Base-by-base conservation (phyloP, 2,888 invertebrate species). In the Linnaemya tessellans region DNA sequence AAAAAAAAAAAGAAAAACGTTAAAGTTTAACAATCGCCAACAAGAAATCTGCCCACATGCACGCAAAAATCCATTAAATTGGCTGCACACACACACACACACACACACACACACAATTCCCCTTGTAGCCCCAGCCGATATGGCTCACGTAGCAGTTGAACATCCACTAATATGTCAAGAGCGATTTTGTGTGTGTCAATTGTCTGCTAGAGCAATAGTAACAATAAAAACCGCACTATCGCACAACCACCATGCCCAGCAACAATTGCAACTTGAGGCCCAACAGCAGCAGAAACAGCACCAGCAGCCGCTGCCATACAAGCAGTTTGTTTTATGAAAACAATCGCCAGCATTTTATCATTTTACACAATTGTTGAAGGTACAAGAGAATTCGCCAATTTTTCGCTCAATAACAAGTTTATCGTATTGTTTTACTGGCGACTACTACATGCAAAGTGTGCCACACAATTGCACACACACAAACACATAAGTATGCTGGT, bases 171-270 rank as follows among this genome's bases (percentile, higher is more conserved):
- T 51, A 60, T 62, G 73, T 70, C 78, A 81, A 74, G 65, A 60
- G 68, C 64, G 81, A 79, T 74, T 79, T 74, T 70, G 74, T 81
- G 49, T 70, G 74, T 81, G 49, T 74, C 78, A 79, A 81, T 79
- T 81, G 58, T 56, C 67, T 75, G 81, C 74, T 64, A 67, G 58
- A 41, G 58, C 58, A 70, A 54, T 43, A 22, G 49, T 54, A 68
- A 70, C 80, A 68, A 68, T 73, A 73, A 68, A 78, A 77, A 67
- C 80, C 65, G 41, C 18, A 67, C 67, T 54, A 73, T 75, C 65
- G 30, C 35, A 22, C 51, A 11, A 56, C 54, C 77, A 56, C 49
- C 54, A 67, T 20, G 54, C 43, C 43, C 18, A 51, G 51, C 30
- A 30, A 65, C 64, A 30, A 46, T 30, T 56, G 56, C 46, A 38